Evolutionary conservation across 2,888 invertebrate genomes (phyloP), one percentile per base, ranked within the genome.

Genomic region (Matsumyia berberina): DNA sequence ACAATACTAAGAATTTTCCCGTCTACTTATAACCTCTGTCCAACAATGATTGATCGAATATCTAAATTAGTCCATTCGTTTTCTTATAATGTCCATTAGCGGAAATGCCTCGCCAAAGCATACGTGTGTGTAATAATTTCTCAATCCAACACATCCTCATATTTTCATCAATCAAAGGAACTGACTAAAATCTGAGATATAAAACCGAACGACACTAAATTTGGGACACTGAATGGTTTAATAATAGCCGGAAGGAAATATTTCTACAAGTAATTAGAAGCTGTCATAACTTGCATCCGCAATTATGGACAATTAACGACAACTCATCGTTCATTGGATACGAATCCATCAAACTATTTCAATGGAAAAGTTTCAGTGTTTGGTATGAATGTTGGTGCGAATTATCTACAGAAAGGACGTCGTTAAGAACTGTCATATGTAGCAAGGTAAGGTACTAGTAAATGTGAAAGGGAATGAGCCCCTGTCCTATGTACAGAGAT

Each of bases 221-320:
- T 49, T 53, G 6, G 6, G 6, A 7, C 2, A 44, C 15, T 29
- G 29, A n/a, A 58, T 57, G 49, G 53, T 58, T 69, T 11, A 15
- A 66, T n/a, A 49, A 57, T 49, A 53, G 17, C 44, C 46, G 44
- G 49, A 66, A 72, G 31, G 58, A 24, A 55, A 35, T 62, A 12
- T 39, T 51, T 62, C 29, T 9, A 24, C 6, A 24, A 42, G 64
- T 55, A 53, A 73, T 85, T 64, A 79, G 66, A 55, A 62, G 51
- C 37, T 58, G 29, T 19, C 53, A 53, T 44, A 72, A 66, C 51
- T 35, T 42, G 49, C 53, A 60, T 60, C 53, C 60, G 44, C 53
- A 67, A 46, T 67, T 67, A 53, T 31, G 24, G 15, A 11, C 60
- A 15, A 42, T 15, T 67, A 37, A 29, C 19, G 57, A 62, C 46